These are phyloP conservation scores for Hystrix cristata DNA, from an alignment of 2,113 vertebrate species.

Conservation along the genomic window DNA sequence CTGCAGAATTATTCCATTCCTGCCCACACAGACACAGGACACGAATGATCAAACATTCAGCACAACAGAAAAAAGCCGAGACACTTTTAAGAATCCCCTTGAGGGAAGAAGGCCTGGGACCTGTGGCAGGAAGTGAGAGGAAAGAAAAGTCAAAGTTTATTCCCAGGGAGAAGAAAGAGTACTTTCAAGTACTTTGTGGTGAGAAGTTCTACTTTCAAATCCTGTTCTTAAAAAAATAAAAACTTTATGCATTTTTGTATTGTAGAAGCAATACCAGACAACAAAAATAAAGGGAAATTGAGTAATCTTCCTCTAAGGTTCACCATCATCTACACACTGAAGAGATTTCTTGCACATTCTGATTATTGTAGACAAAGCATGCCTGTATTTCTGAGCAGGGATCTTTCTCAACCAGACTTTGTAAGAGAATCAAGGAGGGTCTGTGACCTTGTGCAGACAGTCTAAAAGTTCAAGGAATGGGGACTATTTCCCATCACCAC, in stretches of 20 bases:
- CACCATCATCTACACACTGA: not conserved
- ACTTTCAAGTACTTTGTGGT: not conserved
- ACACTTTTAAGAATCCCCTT: not conserved
- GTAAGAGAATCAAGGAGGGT: not conserved
- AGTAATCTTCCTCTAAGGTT: not conserved
- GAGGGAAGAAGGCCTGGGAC: not conserved
- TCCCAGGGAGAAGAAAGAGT: not conserved
- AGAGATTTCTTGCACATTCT: not conserved
- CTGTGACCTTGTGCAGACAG: not conserved
- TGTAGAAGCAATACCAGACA: not conserved
- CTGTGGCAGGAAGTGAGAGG: not conserved
- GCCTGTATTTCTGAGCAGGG: not conserved
- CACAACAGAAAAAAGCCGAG: not conserved
- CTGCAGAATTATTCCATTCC: not conserved
- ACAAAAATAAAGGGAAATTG: not conserved
- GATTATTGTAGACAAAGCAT: conserved; percentile 16
- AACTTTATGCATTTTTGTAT: not conserved
- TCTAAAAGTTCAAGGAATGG: not conserved
- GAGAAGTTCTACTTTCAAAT: not conserved
- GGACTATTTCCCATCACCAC: not conserved
- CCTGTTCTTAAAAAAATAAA: not conserved
- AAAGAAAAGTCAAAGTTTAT: not conserved
- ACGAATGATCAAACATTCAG: not conserved
- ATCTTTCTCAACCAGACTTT: not conserved
- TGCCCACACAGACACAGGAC: conserved; percentile 54